Percentiles rank a stretch among this genome's conserved stretches.
Evolutionary conservation across 2,888 invertebrate species (phyloP).

Genomic region (Malacosoma neustria): DNA sequence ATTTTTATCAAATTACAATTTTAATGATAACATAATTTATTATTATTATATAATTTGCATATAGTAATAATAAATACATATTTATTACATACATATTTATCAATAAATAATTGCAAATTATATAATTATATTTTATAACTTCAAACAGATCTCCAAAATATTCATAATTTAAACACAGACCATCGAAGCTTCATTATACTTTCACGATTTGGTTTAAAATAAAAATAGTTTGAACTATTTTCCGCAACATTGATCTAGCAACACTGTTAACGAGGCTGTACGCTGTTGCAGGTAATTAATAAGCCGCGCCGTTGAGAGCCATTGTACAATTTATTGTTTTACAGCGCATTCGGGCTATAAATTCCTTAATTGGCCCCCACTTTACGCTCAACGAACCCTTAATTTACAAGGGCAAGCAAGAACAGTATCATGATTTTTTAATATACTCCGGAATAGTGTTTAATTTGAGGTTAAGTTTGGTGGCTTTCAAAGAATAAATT

Average conservation of each 20-base stretch:
- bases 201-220: too few relatives aligned
- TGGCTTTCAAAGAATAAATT: not conserved
- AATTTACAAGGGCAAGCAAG: conserved; percentile 65
- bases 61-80: too few relatives aligned
- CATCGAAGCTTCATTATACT: too few relatives aligned
- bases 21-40: too few relatives aligned
- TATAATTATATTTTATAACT: too few relatives aligned
- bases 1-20: too few relatives aligned
- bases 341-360: conserved; percentile 63
- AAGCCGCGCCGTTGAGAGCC: conserved; percentile 49
- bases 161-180: too few relatives aligned
- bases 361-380: conserved; percentile 65
- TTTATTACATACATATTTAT: too few relatives aligned
- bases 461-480: not conserved
- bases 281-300: conserved; percentile 56
- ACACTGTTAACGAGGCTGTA: conserved; percentile 25
- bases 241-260: not conserved
- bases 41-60: too few relatives aligned
- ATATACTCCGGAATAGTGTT: not conserved
- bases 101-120: too few relatives aligned
- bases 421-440: conserved; percentile 49
- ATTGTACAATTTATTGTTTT: conserved; percentile 70
- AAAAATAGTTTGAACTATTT: not conserved
- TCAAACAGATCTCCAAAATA: too few relatives aligned
- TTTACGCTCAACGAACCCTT: conserved; percentile 56